phyloP scores from a whole-genome alignment of 2,888 invertebrate genomes.

The Chymomyza amoena region DNA sequence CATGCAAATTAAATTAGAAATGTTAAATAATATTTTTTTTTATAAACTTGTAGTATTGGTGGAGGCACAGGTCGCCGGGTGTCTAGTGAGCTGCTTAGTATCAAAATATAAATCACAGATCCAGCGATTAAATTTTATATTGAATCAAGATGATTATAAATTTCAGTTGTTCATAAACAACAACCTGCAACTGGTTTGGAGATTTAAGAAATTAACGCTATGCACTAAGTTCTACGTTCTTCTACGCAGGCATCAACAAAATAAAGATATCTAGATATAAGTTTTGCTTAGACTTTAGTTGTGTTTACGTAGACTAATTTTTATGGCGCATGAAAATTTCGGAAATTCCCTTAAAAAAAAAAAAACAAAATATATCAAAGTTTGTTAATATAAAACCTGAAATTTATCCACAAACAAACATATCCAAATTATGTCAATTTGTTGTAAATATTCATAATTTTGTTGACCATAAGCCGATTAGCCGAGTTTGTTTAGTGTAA shows the following conservation, averaged over 20 bases:
- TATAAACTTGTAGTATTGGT: conserved; percentile 16
- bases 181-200: conserved; percentile 48
- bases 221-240: background rate
- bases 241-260: background rate
- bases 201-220: conserved; percentile 44
- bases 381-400: background rate
- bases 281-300: background rate
- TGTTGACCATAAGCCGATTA: background rate
- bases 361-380: background rate
- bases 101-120: conserved; percentile 38
- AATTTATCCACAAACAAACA: background rate
- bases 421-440: conserved; percentile 1
- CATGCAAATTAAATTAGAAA: conserved; percentile 51
- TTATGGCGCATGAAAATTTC: background rate
- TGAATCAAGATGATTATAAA: conserved; percentile 20
- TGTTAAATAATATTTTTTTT: conserved; percentile 5
- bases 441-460: background rate
- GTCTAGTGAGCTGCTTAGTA: background rate
- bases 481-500: background rate
- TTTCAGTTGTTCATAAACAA: conserved; percentile 16
- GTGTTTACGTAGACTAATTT: background rate
- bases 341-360: too few relatives aligned
- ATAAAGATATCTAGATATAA: background rate
- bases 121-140: conserved; percentile 19
- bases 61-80: background rate